These are phyloP conservation scores for Delphinus delphis DNA, from an alignment of 2,113 vertebrate species.

Conservation along the genomic window DNA sequence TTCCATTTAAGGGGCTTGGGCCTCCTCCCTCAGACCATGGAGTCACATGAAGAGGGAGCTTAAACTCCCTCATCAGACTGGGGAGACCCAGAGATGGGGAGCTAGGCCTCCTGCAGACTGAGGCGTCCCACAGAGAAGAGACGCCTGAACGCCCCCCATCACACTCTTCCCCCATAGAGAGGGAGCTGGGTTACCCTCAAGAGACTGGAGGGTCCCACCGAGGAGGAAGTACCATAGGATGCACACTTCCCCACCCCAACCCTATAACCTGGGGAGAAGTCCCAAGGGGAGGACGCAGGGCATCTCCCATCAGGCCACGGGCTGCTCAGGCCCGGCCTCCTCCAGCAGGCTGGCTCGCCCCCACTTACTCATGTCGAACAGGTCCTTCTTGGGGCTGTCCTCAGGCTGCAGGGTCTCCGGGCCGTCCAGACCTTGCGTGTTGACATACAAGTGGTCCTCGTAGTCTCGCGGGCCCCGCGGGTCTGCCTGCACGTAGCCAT, in stretches of 20 bases:
- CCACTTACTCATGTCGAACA: constrained; percentile 97
- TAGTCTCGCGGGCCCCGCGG: constrained; percentile 88
- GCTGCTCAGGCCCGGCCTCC: fast-evolving
- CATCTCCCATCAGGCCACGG: background rate
- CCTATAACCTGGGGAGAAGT: background rate
- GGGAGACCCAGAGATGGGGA: background rate
- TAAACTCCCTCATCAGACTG: background rate
- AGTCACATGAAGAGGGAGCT: background rate
- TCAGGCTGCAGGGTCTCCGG: constrained; percentile 72
- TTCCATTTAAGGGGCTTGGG: background rate
- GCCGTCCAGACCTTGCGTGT: constrained; percentile 88
- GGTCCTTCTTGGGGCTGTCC: constrained; percentile 94
- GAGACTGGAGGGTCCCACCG: fast-evolving
- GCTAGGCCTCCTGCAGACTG: background rate
- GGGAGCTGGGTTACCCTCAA: background rate
- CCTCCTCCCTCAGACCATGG: background rate
- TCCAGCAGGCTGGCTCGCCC: no score
- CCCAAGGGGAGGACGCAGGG: background rate
- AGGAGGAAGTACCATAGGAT: background rate
- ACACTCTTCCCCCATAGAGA: background rate
- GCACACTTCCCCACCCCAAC: background rate
- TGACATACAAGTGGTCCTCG: constrained; percentile 97
- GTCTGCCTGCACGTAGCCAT: constrained; percentile 93
- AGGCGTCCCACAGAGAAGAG: background rate
- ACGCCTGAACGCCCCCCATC: background rate